Conservation (phyloP, 2,888 invertebrate genomes). For the Agapostemon virescens region DNA sequence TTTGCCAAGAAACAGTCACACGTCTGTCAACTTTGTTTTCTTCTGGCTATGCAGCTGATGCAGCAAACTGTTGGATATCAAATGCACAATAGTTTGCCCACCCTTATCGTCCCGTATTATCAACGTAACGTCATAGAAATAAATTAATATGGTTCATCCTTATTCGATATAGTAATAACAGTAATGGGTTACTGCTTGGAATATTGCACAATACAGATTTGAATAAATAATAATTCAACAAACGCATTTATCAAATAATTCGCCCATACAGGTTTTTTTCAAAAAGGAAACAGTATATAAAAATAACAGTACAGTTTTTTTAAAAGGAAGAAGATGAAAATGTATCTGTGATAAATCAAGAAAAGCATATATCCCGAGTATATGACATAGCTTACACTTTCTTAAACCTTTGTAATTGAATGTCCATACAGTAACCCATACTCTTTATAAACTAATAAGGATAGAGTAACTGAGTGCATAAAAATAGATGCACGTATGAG, state of each 20-base stretch:
- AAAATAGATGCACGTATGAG: constrained; percentile 71
- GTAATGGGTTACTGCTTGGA: constrained; percentile 71
- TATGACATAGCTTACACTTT: constrained; percentile 8
- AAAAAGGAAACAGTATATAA: background rate
- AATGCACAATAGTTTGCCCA: constrained; percentile 79
- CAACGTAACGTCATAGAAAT: constrained; percentile 70
- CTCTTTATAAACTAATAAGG: constrained; percentile 64
- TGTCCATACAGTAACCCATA: constrained; percentile 71
- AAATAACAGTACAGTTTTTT: constrained; percentile 6
- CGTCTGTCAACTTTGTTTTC: constrained; percentile 74
- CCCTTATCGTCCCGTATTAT: constrained; percentile 69
- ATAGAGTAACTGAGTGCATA: constrained; percentile 68
- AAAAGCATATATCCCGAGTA: constrained; percentile 17
- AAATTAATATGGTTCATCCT: constrained; percentile 70
- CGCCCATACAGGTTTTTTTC: background rate
- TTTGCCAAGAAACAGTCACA: constrained; percentile 73
- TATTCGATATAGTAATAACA: constrained; percentile 60
- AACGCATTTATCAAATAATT: background rate
- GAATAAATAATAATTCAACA: background rate
- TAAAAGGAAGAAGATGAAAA: background rate
- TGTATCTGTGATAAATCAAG: constrained; percentile 8
- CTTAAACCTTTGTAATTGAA: constrained; percentile 16
- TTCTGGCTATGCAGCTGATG: constrained; percentile 76
- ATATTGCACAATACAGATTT: constrained; percentile 31
- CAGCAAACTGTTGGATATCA: constrained; percentile 80